These are phyloP conservation scores for Plecotus auritus DNA, from an alignment of 2,113 vertebrate genomes.

Conservation along the genomic window DNA sequence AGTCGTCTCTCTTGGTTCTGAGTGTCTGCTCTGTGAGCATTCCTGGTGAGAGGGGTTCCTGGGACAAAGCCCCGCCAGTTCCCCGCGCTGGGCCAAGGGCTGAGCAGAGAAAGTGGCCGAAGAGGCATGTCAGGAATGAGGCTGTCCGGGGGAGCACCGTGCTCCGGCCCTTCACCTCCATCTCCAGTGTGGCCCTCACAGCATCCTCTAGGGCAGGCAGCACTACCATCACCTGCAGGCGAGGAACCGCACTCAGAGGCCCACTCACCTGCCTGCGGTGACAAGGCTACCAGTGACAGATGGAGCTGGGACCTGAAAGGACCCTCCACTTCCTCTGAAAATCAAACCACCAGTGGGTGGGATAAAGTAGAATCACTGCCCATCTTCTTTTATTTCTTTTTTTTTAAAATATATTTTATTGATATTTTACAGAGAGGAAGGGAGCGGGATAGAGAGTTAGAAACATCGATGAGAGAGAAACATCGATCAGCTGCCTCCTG, in stretches of 20 bases:
- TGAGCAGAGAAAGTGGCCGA: not conserved
- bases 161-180: rapidly evolving
- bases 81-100: not conserved
- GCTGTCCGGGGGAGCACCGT: rapidly evolving
- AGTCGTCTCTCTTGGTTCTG: not conserved
- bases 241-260: not conserved
- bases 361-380: not conserved
- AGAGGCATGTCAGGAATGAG: rapidly evolving
- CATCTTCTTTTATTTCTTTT: not conserved
- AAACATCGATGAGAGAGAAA: too few species aligned
- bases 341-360: rapidly evolving
- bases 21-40: not conserved
- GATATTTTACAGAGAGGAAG: too few species aligned
- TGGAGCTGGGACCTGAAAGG: too few species aligned
- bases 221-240: not conserved
- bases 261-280: too few species aligned
- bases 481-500: too few species aligned
- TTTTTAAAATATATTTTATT: too few species aligned
- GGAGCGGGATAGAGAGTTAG: too few species aligned
- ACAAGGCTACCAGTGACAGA: not conserved
- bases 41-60: not conserved
- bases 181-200: too few species aligned
- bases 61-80: not conserved
- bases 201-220: not conserved
- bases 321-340: not conserved